Evolutionary conservation across 2,113 vertebrate species (phyloP).

Genomic region (Perca fluviatilis): DNA sequence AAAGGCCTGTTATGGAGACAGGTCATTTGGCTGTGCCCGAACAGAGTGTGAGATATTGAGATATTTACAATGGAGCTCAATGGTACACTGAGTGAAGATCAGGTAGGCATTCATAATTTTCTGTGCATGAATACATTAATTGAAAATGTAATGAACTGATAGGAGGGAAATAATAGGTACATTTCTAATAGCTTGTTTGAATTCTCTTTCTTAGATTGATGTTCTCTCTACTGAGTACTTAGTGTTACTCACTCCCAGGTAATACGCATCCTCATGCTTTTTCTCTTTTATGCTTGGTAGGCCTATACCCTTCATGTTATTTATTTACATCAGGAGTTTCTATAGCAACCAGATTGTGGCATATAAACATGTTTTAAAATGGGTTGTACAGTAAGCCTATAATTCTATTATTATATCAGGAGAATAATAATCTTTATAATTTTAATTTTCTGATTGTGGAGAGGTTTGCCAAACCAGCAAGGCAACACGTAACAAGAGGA

Average conservation of each 20-base stretch:
- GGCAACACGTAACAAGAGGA: not conserved
- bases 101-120: slow-evolving; percentile 54
- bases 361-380: not conserved
- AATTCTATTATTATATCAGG: not conserved
- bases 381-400: not conserved
- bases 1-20: slow-evolving; percentile 17
- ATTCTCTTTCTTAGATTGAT: slow-evolving; percentile 71
- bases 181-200: not conserved
- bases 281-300: not conserved
- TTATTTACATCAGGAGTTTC: not conserved
- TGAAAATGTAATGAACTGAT: not conserved
- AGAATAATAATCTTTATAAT: not conserved
- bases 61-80: slow-evolving; percentile 44
- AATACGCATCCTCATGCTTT: slow-evolving; percentile 32
- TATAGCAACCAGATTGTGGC: not conserved
- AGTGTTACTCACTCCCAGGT: slow-evolving; percentile 77
- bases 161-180: not conserved
- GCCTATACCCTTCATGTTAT: not conserved
- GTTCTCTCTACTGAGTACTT: slow-evolving; percentile 72
- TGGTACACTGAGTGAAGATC: slow-evolving; percentile 5
- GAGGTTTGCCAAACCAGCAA: slow-evolving; percentile 9
- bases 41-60: not conserved
- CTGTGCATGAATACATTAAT: not conserved
- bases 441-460: not conserved
- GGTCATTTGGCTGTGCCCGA: not conserved